Percentiles rank a stretch among this genome's conserved stretches.
Conservation (phyloP, 2,797 vertebrate genomes). For the Phataginus tricuspis region DNA sequence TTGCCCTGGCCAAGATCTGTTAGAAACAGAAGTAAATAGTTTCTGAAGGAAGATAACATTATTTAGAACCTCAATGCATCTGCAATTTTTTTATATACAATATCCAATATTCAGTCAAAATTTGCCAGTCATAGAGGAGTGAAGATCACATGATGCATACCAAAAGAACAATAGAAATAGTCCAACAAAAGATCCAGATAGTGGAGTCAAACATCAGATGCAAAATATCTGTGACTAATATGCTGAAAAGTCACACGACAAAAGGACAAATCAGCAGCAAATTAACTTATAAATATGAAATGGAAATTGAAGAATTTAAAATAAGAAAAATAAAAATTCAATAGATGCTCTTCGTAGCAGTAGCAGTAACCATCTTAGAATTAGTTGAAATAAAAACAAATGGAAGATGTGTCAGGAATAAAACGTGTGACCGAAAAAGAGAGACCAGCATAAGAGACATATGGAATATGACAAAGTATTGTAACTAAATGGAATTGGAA, state of each 20-base stretch:
- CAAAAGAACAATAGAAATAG: not conserved
- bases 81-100: not conserved
- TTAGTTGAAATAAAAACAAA: not conserved
- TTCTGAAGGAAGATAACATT: not conserved
- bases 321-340: not conserved
- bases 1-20: not conserved
- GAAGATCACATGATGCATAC: not conserved
- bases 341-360: not conserved
- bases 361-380: not conserved
- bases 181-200: not conserved
- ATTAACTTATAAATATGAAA: not conserved
- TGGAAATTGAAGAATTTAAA: not conserved
- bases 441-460: not conserved
- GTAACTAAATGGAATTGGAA: not conserved
- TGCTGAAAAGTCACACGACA: not conserved
- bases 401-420: not conserved
- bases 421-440: not conserved
- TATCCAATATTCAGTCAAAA: not conserved
- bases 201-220: not conserved
- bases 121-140: not conserved
- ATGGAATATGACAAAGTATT: not conserved
- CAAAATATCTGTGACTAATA: not conserved
- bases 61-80: not conserved
- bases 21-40: not conserved
- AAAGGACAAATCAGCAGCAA: not conserved